Evolutionary conservation across 2,797 vertebrate genomes (phyloP), one percentile per base, ranked within the genome.

Genomic region (Petrocephalus schoutedeni): DNA sequence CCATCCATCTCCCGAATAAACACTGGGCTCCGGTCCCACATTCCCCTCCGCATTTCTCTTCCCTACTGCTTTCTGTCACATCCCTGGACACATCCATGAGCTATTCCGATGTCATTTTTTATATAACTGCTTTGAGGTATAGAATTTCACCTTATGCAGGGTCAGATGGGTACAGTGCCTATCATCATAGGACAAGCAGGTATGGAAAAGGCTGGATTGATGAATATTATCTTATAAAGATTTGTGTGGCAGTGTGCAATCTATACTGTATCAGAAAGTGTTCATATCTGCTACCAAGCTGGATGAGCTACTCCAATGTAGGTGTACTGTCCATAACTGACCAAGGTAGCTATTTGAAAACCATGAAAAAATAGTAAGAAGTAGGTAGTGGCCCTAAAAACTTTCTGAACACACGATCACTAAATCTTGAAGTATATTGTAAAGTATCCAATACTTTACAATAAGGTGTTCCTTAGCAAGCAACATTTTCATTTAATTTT

Each of bases 371-470:
- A 77, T 19, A 88, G 90, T 87, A 64, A 89, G 83, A 89, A 86
- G 91, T 85, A 90, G 91, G 91, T 91, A 88, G 86, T 90, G 59
- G 2, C n/a, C 87, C 82, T 61, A 56, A 56, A 56, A 56, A 56
- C 12, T 14, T 56, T 64, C 21, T 28, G 21, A 64, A 64, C 8
- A 28, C 23, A 61, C 23, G 28, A 23, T 32, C 23, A 67, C 23
- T 14, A 32, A 67, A 71, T 71, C 64, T 32, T 71, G 28, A 71
- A 49, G 45, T 49, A 49, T 49, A 49, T 49, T 49, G 45, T 5
- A 49, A 36, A 12, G 64, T 71, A 71, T 32, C 28, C 28, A 28
- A 28, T 28, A 28, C 28, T 28, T 28, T 28, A 28, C 36, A 41
- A 74, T 36, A 74, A 32, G 67, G 28, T 74, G 2, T 5, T 12